Base-by-base conservation (phyloP, 1,140 invertebrate species). In the Tachypleus tridentatus region DNA sequence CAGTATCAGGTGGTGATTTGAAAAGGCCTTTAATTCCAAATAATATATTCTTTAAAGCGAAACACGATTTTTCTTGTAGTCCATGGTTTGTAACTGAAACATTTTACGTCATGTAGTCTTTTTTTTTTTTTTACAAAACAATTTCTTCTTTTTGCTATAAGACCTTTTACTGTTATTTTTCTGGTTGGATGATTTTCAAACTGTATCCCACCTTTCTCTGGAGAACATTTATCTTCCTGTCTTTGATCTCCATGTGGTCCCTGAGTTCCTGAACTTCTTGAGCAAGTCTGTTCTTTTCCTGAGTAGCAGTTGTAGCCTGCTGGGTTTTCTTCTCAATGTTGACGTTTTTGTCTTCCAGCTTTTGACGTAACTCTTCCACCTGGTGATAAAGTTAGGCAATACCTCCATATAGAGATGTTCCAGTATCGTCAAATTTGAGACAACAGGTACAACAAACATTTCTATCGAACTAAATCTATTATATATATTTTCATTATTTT, bases 211-310 rank as follows among this genome's bases (percentile, higher is more conserved):
- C 93, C 87, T 98, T 98, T 78, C 95, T 84, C 77, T 98, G 93
- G 50, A 98, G 83, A 54, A 97, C 92, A 76, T 89, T 96, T 70
- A 98, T 93, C 80, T 98, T 98, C 63, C 93, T 80, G 76, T 98
- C 95, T 77, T 96, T 97, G 71, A 97, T 97, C 72, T 98, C 95
- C 82, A 96, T 88, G 75, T 97, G 92, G 79, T 99, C 95, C 74
- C 92, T 86, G 29, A 98, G 77, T 76, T 98, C 96, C 5, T 87
- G 87, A 5, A 97, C 79, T 75, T 97, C 92, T 57, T 84, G 86
- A 69, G 85, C 88, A 11, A 92, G 79, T 63, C 88, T 82, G 75
- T 89, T 88, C 56, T 91, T 84, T 72, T 98, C 95, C 75, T 97
- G 91, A 61, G 89, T 86, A n/a, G 87, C 86, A 73, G 92, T 88